phyloP scores from a whole-genome alignment of 37 sponge, comb jelly and placozoan genomes.

The Bolinopsis microptera region DNA sequence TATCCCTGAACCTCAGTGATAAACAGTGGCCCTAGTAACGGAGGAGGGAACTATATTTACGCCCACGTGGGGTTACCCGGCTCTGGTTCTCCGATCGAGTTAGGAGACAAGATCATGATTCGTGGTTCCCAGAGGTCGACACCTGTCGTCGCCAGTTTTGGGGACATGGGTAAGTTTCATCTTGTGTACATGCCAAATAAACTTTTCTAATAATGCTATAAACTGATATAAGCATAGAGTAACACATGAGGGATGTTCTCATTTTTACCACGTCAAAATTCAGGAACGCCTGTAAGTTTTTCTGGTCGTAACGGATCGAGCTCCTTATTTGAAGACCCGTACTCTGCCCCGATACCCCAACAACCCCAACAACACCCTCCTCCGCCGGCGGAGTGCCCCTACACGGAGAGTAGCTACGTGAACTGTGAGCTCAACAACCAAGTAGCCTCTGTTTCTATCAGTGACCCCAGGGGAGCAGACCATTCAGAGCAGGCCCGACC shows the following conservation, averaged over 20 bases:
- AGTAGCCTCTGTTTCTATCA: neutral
- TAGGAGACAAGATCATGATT: neutral
- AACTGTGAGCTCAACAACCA: slow-evolving; percentile 55
- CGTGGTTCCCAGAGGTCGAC: neutral
- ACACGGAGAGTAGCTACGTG: neutral
- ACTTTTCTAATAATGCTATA: no score
- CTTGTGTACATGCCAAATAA: no score
- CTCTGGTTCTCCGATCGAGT: neutral
- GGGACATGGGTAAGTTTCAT: slow-evolving; percentile 14
- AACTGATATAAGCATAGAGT: no score
- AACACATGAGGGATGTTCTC: no score
- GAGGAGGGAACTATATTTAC: neutral
- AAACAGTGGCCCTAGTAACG: neutral
- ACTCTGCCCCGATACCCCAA: neutral
- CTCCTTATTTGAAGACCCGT: neutral
- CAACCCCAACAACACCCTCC: neutral
- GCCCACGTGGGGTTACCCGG: neutral
- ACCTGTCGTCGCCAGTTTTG: neutral
- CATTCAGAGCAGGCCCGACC: neutral
- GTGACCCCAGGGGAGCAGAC: neutral
- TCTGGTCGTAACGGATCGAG: neutral
- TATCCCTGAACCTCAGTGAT: neutral
- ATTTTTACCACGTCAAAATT: no score
- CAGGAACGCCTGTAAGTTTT: neutral
- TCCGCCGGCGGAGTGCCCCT: neutral